A percentile compares a stretch with the other conserved stretches of the same genome.
Evolutionary conservation across 2,888 invertebrate genomes (phyloP).

Genomic region (Phlogophora meticulosa): DNA sequence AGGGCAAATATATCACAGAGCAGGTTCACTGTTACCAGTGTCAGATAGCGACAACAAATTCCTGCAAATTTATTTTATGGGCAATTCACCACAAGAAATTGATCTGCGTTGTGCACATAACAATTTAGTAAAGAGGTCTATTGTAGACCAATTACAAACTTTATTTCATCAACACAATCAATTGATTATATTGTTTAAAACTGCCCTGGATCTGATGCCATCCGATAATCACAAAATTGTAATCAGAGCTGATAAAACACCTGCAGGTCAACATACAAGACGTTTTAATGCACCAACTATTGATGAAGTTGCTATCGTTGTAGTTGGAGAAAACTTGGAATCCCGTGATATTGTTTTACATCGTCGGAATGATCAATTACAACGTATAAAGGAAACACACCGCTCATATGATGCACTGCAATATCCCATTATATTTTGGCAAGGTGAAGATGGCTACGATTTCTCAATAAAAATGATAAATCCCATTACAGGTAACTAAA

Average conservation of each 20-base stretch:
- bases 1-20: constrained; percentile 37
- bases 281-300: constrained; percentile 71
- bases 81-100: constrained; percentile 56
- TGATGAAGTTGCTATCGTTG: too few relatives aligned
- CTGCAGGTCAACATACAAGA: constrained; percentile 66
- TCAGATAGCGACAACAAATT: constrained; percentile 55
- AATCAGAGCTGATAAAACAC: constrained; percentile 69
- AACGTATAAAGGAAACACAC: constrained; percentile 1
- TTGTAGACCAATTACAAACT: constrained; percentile 65
- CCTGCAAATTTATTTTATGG: constrained; percentile 67
- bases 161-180: constrained; percentile 59
- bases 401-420: not conserved
- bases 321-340: too few relatives aligned
- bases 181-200: constrained; percentile 63
- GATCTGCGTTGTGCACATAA: constrained; percentile 62
- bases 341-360: too few relatives aligned
- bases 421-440: too few relatives aligned
- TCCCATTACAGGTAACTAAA: too few relatives aligned
- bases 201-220: constrained; percentile 67
- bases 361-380: too few relatives aligned
- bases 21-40: constrained; percentile 14
- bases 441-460: too few relatives aligned
- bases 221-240: constrained; percentile 69
- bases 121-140: constrained; percentile 57
- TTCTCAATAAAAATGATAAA: too few relatives aligned